Conservation (phyloP, 1,140 invertebrate species). For the Drosophila tristis region DNA sequence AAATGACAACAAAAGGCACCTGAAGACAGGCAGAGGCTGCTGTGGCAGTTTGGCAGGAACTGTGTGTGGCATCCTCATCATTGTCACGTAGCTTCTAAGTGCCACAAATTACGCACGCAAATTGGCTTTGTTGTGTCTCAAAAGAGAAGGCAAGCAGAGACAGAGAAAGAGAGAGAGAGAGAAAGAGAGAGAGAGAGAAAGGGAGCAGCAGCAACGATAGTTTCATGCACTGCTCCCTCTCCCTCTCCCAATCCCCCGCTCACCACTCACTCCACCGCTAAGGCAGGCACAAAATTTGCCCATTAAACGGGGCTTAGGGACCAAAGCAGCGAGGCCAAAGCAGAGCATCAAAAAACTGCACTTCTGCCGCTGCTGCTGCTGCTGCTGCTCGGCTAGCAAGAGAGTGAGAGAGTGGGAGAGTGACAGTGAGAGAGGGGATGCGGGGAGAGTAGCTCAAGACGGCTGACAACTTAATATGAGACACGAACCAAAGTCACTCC, state of each 20-base stretch:
- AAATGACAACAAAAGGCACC: constrained; percentile 69
- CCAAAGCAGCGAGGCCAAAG: constrained; percentile 19
- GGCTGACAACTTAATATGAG: constrained; percentile 80
- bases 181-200: neutral
- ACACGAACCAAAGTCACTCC: constrained; percentile 66
- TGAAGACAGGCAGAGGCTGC: constrained; percentile 14
- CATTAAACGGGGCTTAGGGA: constrained; percentile 77
- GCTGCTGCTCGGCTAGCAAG: neutral
- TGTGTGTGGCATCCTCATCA: constrained; percentile 26
- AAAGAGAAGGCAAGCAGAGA: too few relatives aligned
- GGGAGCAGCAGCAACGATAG: constrained; percentile 46
- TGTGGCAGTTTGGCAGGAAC: neutral
- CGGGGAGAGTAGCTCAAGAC: constrained; percentile 52
- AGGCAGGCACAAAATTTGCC: constrained; percentile 38
- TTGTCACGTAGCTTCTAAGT: constrained; percentile 75
- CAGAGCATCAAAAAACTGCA: constrained; percentile 51
- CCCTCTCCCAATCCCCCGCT: neutral
- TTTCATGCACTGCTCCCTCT: constrained; percentile 14
- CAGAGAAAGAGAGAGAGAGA: neutral
- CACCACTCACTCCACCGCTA: too few relatives aligned
- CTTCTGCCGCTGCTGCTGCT: constrained; percentile 7
- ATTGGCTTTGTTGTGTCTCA: constrained; percentile 72
- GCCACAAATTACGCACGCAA: constrained; percentile 81
- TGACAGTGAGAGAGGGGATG: neutral
- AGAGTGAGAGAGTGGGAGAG: neutral